Conservation (phyloP, 2,113 vertebrate species). For the Passer montanus region DNA sequence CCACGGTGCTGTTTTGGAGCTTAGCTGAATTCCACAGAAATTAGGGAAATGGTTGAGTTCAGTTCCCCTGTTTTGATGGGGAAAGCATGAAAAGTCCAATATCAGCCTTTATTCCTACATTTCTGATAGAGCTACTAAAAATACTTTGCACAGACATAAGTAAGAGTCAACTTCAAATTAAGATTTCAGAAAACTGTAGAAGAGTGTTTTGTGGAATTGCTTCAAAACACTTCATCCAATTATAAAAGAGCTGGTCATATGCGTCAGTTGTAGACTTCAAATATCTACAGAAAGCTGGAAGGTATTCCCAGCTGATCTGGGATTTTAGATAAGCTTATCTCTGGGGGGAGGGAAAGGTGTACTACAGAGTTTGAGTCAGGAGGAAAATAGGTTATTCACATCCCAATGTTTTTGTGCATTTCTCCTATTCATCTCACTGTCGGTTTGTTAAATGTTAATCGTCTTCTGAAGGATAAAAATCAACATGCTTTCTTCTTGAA, state of each 20-base stretch:
- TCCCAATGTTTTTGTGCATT: neutral
- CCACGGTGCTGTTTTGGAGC: neutral
- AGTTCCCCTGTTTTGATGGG: neutral
- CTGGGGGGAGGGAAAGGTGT: neutral
- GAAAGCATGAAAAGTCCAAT: neutral
- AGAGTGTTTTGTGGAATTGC: neutral
- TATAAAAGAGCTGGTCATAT: slow-evolving; percentile 7
- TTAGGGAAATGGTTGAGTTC: neutral
- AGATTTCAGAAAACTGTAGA: neutral
- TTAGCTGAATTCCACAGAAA: slow-evolving; percentile 2
- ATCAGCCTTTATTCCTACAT: neutral
- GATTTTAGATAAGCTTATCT: slow-evolving; percentile 25
- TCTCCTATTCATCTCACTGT: neutral
- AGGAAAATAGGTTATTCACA: neutral
- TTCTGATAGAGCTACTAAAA: neutral
- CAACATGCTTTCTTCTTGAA: neutral
- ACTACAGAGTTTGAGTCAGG: neutral
- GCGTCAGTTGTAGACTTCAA: slow-evolving; percentile 20
- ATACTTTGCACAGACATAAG: neutral
- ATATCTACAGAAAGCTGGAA: neutral
- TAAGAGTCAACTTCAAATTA: neutral
- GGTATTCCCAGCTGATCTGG: neutral
- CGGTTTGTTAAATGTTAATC: slow-evolving; percentile 12
- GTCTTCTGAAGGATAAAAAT: neutral
- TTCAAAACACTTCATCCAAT: neutral